Percentiles rank a stretch among this genome's conserved stretches.
phyloP scores from a whole-genome alignment of 2,888 invertebrate species.

The Chymomyza procnemis region DNA sequence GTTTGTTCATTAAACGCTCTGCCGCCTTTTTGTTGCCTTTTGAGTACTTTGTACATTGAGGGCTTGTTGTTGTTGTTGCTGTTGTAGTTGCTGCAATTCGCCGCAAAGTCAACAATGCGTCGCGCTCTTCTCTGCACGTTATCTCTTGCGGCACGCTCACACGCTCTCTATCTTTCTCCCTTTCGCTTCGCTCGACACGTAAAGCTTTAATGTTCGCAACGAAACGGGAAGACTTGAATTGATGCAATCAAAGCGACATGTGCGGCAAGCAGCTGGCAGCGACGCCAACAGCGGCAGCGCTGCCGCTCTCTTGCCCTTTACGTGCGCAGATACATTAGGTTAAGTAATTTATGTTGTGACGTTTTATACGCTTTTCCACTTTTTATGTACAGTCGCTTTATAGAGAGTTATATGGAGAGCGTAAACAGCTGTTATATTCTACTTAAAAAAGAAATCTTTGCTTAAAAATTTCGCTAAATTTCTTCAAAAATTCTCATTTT shows the following conservation, averaged over 20 bases:
- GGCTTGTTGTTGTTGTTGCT: too few relatives aligned
- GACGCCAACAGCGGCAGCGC: constrained; percentile 16
- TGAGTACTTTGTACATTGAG: not conserved
- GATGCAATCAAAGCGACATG: constrained; percentile 34
- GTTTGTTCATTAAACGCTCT: constrained; percentile 50
- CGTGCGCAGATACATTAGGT: constrained; percentile 26
- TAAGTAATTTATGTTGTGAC: constrained; percentile 50
- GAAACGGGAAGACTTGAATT: constrained; percentile 19
- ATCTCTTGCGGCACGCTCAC: not conserved
- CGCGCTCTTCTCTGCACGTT: not conserved
- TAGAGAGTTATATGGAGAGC: too few relatives aligned
- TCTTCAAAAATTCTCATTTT: too few relatives aligned
- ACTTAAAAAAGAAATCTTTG: too few relatives aligned
- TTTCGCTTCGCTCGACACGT: constrained; percentile 31
- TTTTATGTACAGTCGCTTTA: too few relatives aligned
- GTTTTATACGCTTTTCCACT: too few relatives aligned
- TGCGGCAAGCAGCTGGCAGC: not conserved
- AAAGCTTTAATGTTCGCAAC: not conserved
- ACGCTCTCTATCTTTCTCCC: not conserved
- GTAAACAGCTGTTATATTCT: too few relatives aligned
- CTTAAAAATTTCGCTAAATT: too few relatives aligned
- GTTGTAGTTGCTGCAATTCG: constrained; percentile 27
- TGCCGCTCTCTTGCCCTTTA: not conserved
- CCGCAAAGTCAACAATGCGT: constrained; percentile 22
- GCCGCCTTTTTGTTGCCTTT: constrained; percentile 21